phyloP scores from a whole-genome alignment of 2,888 invertebrate species.

The Therioaphis trifolii region DNA sequence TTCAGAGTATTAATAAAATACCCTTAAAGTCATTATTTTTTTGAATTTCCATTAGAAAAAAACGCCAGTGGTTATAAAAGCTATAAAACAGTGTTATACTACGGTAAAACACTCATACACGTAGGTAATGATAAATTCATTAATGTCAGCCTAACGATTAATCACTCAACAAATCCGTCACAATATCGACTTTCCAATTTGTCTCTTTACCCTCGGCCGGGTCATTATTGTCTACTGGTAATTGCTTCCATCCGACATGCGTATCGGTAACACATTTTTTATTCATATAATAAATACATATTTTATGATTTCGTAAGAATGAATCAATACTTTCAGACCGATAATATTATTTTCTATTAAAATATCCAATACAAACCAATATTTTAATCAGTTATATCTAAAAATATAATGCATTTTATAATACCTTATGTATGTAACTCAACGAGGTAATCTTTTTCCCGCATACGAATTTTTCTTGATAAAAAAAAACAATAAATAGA shows the following conservation, averaged over 20 bases:
- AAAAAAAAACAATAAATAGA: too few relatives aligned
- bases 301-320: not conserved
- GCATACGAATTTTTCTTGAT: too few relatives aligned
- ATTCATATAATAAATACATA: not conserved
- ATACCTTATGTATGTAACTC: too few relatives aligned
- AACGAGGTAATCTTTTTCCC: too few relatives aligned
- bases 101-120: constrained; percentile 7
- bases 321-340: too few relatives aligned
- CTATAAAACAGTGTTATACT: constrained; percentile 5
- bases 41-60: not conserved
- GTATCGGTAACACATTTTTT: constrained; percentile 19
- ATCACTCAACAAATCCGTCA: constrained; percentile 38
- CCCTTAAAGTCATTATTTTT: too few relatives aligned
- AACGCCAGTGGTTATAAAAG: not conserved
- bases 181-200: constrained; percentile 57
- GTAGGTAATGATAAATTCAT: constrained; percentile 53
- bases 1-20: too few relatives aligned
- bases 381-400: too few relatives aligned
- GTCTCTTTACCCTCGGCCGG: constrained; percentile 32
- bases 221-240: constrained; percentile 49
- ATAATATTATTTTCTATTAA: too few relatives aligned
- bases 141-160: constrained; percentile 44
- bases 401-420: too few relatives aligned
- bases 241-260: constrained; percentile 17
- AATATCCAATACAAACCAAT: too few relatives aligned